phyloP scores from a whole-genome alignment of 2,113 vertebrate genomes.

The Jaculus jaculus region DNA sequence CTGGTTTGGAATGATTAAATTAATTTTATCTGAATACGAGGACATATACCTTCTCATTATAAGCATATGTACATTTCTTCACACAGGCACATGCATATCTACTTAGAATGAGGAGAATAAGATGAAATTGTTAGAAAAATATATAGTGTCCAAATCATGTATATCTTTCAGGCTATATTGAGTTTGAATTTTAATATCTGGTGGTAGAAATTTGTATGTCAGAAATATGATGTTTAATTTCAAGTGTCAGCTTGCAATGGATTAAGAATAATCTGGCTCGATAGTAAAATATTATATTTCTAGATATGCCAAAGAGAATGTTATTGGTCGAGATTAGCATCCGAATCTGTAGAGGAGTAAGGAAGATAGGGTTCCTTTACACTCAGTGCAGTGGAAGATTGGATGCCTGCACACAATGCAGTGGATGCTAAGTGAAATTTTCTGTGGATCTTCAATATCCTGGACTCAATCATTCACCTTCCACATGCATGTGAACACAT shows the following conservation, averaged over 20 bases:
- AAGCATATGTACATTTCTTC: neutral
- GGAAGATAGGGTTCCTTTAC: neutral
- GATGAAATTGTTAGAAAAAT: neutral
- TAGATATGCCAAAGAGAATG: neutral
- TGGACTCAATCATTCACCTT: too few relatives aligned
- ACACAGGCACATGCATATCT: neutral
- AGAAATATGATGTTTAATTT: rapidly evolving
- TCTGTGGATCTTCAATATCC: too few relatives aligned
- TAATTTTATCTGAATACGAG: neutral
- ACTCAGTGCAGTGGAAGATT: too few relatives aligned
- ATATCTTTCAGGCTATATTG: neutral
- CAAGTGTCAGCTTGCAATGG: neutral
- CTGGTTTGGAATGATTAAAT: neutral
- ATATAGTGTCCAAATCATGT: neutral
- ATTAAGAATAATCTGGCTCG: neutral
- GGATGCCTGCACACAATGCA: too few relatives aligned
- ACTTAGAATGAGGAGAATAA: neutral
- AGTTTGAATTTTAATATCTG: neutral
- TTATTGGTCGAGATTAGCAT: neutral
- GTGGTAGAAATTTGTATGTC: neutral
- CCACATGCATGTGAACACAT: too few relatives aligned
- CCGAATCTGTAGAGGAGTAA: too few relatives aligned
- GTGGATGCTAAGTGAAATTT: too few relatives aligned
- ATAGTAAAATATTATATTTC: neutral
- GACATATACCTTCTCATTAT: neutral